A percentile compares a stretch with the other conserved stretches of the same genome.
phyloP scores from a whole-genome alignment of 2,113 vertebrate genomes.

The Emydocephalus ijimae region DNA sequence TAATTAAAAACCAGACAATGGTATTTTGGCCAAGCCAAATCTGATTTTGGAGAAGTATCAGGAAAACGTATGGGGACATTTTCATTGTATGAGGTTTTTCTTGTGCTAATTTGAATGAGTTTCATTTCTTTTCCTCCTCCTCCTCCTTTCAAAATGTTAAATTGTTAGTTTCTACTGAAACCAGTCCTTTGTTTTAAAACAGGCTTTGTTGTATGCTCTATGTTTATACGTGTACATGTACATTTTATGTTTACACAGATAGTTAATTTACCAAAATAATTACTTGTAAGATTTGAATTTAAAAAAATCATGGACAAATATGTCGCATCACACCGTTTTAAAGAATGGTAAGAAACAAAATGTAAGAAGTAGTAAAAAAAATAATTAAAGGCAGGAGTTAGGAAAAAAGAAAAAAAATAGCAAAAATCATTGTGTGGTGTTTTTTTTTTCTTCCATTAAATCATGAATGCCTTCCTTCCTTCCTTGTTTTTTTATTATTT shows the following conservation, averaged over 20 bases:
- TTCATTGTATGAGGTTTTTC: neutral
- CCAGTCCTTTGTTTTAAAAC: neutral
- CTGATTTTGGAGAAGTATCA: neutral
- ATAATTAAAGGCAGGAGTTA: neutral
- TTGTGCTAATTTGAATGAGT: neutral
- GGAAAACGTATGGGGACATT: neutral
- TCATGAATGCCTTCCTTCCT: too few species aligned
- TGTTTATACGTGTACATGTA: neutral
- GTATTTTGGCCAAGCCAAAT: neutral
- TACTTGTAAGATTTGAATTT: neutral
- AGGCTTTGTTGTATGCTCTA: neutral
- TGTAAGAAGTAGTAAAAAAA: neutral
- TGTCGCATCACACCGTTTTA: neutral
- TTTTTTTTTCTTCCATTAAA: neutral
- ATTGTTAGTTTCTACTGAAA: neutral
- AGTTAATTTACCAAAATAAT: neutral
- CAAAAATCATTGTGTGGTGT: neutral
- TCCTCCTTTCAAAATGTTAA: neutral
- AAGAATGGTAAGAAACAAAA: neutral
- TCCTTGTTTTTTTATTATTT: neutral
- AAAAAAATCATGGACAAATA: neutral
- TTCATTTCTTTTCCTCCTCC: neutral
- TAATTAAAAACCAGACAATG: neutral
- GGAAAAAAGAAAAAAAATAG: neutral
- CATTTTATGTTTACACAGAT: neutral